phyloP scores from a whole-genome alignment of 2,113 vertebrate species.

The Cochlearius cochlearius region DNA sequence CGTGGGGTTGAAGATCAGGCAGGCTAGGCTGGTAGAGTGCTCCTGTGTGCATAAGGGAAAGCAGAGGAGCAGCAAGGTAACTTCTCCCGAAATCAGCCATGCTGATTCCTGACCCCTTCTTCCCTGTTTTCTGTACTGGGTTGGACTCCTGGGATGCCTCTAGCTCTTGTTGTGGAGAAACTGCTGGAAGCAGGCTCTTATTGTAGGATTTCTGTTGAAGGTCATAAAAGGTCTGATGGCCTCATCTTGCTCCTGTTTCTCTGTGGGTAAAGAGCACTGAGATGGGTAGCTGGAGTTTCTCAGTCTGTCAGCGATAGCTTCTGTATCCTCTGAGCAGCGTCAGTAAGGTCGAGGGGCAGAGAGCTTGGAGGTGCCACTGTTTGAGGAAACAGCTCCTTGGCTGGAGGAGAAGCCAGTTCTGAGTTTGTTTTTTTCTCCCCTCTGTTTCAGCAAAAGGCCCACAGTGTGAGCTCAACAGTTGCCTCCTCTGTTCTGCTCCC shows the following conservation, averaged over 20 bases:
- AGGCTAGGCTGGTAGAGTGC: neutral
- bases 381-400: neutral
- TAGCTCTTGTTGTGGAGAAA: neutral
- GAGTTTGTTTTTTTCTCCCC: no score
- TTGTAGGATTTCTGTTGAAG: neutral
- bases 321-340: neutral
- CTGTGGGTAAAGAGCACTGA: neutral
- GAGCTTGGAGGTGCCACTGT: neutral
- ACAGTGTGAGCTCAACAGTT: accelerated
- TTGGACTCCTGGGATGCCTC: neutral
- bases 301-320: neutral
- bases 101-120: neutral
- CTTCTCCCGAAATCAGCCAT: neutral
- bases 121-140: neutral
- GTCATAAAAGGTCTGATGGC: neutral
- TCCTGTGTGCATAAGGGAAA: neutral
- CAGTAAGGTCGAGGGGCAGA: neutral
- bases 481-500: neutral
- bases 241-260: neutral
- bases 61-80: neutral
- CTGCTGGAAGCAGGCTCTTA: neutral
- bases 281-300: neutral
- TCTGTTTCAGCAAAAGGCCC: neutral
- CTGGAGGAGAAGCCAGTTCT: neutral
- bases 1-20: neutral